These are phyloP conservation scores for Sarcophaga subvicina DNA, from an alignment of 2,888 invertebrate genomes.

Conservation along the genomic window DNA sequence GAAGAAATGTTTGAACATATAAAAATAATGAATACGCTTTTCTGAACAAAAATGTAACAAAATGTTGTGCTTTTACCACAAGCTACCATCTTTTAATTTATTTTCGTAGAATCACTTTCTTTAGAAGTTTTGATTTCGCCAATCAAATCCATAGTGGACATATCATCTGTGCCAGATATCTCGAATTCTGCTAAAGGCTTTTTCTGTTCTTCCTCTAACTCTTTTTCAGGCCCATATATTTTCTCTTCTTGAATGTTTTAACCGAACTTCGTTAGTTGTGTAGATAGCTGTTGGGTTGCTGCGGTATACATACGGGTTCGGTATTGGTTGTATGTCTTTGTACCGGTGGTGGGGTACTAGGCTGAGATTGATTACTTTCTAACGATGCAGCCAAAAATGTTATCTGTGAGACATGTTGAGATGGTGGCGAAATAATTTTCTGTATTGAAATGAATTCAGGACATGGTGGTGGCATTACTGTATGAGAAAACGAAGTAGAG, in stretches of 20 bases:
- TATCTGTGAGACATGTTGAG: slow-evolving; percentile 73
- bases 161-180: slow-evolving; percentile 70
- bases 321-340: slow-evolving; percentile 66
- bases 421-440: slow-evolving; percentile 76
- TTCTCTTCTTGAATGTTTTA: slow-evolving; percentile 61
- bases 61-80: too few relatives aligned
- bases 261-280: slow-evolving; percentile 72
- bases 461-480: slow-evolving; percentile 78
- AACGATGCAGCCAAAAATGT: slow-evolving; percentile 77
- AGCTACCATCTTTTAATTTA: too few relatives aligned
- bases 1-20: too few relatives aligned
- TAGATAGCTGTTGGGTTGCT: slow-evolving; percentile 69
- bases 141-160: slow-evolving; percentile 67
- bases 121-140: neutral
- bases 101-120: too few relatives aligned
- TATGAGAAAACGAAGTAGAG: slow-evolving; percentile 80
- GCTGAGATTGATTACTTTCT: slow-evolving; percentile 78
- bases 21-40: too few relatives aligned
- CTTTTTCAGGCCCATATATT: slow-evolving; percentile 26
- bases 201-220: slow-evolving; percentile 21
- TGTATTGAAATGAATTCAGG: slow-evolving; percentile 69
- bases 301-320: too few relatives aligned
- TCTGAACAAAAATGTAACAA: too few relatives aligned
- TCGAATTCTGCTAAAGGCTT: slow-evolving; percentile 43
- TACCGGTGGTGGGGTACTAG: slow-evolving; percentile 76